Conservation (phyloP, 2,113 vertebrate genomes). For the Corythornis cristatus region DNA sequence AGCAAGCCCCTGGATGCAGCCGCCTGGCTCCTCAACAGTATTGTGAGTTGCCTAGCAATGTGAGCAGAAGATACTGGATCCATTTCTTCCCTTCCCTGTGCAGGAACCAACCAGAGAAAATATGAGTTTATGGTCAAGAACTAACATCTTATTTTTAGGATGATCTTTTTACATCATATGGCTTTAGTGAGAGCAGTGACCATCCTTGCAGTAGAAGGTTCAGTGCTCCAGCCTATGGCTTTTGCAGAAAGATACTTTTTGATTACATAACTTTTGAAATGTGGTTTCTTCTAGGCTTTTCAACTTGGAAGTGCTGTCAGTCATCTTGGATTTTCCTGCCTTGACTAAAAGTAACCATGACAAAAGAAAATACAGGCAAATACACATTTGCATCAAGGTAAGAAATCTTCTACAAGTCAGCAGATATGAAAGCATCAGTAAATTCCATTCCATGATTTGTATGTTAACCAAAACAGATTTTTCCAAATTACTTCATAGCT, state of each 20-base stretch:
- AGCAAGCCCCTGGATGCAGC: not conserved
- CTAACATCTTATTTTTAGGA: not conserved
- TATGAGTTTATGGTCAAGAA: not conserved
- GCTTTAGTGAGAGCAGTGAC: not conserved
- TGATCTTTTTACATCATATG: not conserved
- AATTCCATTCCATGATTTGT: not conserved
- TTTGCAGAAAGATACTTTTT: not conserved
- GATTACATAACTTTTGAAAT: not conserved
- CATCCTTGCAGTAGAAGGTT: not conserved
- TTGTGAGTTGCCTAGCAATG: not conserved
- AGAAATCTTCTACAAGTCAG: not conserved
- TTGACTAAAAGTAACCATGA: not conserved
- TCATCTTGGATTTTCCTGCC: constrained; percentile 4
- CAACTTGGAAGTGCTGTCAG: not conserved
- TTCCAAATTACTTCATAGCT: not conserved
- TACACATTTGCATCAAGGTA: not conserved
- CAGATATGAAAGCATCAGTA: not conserved
- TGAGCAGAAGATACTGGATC: not conserved
- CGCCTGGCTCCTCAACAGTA: not conserved
- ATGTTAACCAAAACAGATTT: not conserved
- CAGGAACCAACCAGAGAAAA: not conserved
- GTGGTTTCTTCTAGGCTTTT: not conserved
- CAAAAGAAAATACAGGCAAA: not conserved
- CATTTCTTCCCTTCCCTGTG: not conserved
- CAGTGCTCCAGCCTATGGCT: not conserved